These are phyloP conservation scores for Sus cebifrons DNA, from an alignment of 2,797 vertebrate species.

Conservation along the genomic window DNA sequence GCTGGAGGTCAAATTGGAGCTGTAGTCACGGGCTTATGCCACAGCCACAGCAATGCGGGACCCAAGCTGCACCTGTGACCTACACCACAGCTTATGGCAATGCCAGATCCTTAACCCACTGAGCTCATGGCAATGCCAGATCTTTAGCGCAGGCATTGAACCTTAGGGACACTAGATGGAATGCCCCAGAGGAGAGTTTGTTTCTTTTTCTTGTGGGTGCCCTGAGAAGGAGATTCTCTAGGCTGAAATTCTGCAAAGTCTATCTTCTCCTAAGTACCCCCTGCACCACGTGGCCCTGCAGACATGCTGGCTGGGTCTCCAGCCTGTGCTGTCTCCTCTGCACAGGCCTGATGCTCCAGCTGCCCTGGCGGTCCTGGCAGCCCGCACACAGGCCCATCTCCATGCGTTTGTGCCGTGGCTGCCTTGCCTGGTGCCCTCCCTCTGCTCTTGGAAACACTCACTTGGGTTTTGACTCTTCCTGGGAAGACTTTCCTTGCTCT, in stretches of 20 bases:
- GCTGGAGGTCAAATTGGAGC: no score
- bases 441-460: background rate
- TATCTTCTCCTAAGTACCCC: background rate
- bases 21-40: no score
- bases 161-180: no score
- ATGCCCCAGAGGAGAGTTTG: background rate
- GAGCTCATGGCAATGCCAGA: no score
- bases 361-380: background rate
- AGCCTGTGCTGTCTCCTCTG: background rate
- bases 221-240: background rate
- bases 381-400: background rate
- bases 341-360: accelerated
- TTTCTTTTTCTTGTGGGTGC: background rate
- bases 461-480: background rate
- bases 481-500: background rate
- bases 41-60: no score
- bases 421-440: background rate
- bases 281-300: no score
- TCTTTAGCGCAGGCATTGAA: no score
- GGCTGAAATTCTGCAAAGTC: background rate
- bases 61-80: no score
- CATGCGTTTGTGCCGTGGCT: background rate
- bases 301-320: no score
- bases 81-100: no score
- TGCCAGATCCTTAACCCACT: no score